These are phyloP conservation scores for Halyomorpha halys DNA, from an alignment of 1,140 invertebrate species.

Conservation along the genomic window DNA sequence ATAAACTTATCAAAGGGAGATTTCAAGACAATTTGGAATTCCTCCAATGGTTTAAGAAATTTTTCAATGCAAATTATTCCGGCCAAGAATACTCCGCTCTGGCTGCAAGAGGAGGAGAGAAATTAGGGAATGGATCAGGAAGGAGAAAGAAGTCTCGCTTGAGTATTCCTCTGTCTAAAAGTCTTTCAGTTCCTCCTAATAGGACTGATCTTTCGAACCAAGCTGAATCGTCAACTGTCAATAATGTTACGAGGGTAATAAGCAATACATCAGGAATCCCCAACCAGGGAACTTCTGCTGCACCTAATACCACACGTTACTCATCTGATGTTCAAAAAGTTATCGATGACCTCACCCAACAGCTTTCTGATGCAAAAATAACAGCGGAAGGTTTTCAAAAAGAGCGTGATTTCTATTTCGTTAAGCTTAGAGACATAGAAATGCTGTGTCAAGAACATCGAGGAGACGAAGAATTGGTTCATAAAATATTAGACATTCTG, in stretches of 20 bases:
- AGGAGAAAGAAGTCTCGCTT: too few relatives aligned
- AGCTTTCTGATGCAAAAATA: constrained; percentile 77
- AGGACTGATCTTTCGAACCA: not conserved
- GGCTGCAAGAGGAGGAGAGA: constrained; percentile 68
- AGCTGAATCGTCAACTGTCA: not conserved
- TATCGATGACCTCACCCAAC: constrained; percentile 14
- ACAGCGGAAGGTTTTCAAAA: constrained; percentile 90
- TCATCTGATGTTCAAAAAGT: not conserved
- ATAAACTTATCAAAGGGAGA: constrained; percentile 82
- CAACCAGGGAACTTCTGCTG: not conserved
- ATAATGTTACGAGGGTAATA: not conserved
- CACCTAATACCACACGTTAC: not conserved
- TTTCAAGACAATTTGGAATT: constrained; percentile 99
- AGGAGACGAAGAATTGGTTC: constrained; percentile 47
- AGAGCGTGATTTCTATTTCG: constrained; percentile 98
- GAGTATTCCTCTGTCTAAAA: not conserved
- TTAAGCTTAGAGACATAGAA: constrained; percentile 95
- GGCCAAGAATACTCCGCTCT: constrained; percentile 85
- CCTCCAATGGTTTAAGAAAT: constrained; percentile 99
- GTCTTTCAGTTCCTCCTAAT: not conserved
- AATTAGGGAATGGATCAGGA: constrained; percentile 54
- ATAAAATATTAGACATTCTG: constrained; percentile 89
- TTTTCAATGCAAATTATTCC: constrained; percentile 95
- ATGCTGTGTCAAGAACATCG: constrained; percentile 94
- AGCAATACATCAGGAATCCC: not conserved